Evolutionary conservation across 2,888 invertebrate species (phyloP).

Genomic region (Oxystoma pomonae): DNA sequence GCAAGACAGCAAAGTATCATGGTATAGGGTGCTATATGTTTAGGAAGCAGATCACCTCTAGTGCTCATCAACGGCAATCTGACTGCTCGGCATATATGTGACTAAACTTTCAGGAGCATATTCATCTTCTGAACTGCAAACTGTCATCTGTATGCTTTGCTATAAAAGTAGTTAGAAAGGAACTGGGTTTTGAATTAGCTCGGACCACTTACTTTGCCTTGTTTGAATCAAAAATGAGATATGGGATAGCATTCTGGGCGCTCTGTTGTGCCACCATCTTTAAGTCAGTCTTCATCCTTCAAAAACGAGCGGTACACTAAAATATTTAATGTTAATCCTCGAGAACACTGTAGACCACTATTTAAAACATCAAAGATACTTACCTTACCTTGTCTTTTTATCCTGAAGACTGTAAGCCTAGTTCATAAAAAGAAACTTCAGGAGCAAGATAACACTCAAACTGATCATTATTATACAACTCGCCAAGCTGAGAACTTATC

Average conservation of each 20-base stretch:
- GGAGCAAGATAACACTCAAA: too few relatives aligned
- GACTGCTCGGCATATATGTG: too few relatives aligned
- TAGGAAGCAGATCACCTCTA: too few relatives aligned
- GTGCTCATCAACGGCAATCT: too few relatives aligned
- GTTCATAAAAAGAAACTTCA: neutral
- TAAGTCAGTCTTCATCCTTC: neutral
- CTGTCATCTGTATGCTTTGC: neutral
- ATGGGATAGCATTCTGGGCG: too few relatives aligned
- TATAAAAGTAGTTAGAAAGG: neutral
- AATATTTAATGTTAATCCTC: neutral
- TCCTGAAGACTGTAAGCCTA: neutral
- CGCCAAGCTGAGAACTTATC: conserved; percentile 1
- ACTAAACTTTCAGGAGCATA: neutral
- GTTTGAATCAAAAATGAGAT: too few relatives aligned
- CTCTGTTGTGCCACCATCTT: too few relatives aligned
- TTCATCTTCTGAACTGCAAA: neutral
- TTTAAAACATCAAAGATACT: neutral
- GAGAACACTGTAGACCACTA: neutral
- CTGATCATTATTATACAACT: too few relatives aligned
- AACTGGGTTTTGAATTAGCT: too few relatives aligned
- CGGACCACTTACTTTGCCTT: too few relatives aligned
- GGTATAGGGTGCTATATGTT: too few relatives aligned
- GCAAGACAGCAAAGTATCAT: too few relatives aligned
- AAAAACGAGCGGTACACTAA: neutral
- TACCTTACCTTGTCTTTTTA: neutral